Base-by-base conservation (phyloP, 2,888 invertebrate genomes). In the Schrankia costaestrigalis region DNA sequence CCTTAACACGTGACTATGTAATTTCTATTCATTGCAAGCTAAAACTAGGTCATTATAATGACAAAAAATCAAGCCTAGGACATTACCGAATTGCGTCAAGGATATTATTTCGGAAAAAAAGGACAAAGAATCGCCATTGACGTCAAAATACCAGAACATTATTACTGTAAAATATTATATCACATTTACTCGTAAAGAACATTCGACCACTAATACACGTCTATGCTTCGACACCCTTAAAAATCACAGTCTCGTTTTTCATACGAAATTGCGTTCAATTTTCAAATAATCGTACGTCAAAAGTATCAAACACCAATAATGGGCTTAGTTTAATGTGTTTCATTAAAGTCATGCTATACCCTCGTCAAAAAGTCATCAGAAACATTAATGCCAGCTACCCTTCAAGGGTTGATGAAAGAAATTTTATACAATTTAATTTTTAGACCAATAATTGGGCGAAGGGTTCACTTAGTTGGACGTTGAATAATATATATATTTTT, bases 331-430 rank as follows among this genome's bases (percentile, higher is more conserved):
- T 55, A 41, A 45, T 45, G 22, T 29, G 33, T 25, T 51, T 57
- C 49, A 70, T 69, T 69, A 64, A 26, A 41, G 40, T 38, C 74
- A 73, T 71, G 74, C 71, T 41, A 74, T 60, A 56, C 55, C 58
- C 63, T 71, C 74, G 56, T 74, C 72, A 74, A 41, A 64, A 73
- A 63, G 46, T 48, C 60, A 63, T 66, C 64, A 66, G 43, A 37
- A 14, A 28, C 21, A 28, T 21, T 32, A 25, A 32, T 33, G 27
- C 22, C 29, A 33, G 29, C 29, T 26, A 37, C 32, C 32, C 17
- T 14, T 35, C 24, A 18, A n/a, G 13, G 11, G n/a, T 19, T 19
- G 25, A 21, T 25, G 30, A 35, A 26, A 30, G 25, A 26, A 35
- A 25, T 12, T 34, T 29, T 10, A 22, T 18, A 36, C 22, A 18